A percentile compares a stretch with the other conserved stretches of the same genome.
Evolutionary conservation across 53 echinoderm and acorn worm genomes (phyloP).

Genomic region (Zoroaster sp.): DNA sequence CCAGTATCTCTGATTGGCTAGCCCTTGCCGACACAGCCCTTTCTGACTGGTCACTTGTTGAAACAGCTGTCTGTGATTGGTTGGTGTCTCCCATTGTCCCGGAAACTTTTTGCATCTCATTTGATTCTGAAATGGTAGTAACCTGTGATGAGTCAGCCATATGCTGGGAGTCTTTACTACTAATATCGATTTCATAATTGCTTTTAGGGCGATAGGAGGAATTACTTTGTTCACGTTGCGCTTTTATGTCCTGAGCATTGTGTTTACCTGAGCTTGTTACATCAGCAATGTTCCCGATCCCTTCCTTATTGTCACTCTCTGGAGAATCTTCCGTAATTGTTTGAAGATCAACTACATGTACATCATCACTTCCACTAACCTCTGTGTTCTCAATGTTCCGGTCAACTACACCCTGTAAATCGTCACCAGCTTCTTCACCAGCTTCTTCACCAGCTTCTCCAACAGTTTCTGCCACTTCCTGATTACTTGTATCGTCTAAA

Average conservation of each 20-base stretch:
- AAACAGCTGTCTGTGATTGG: neutral
- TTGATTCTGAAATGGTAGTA: neutral
- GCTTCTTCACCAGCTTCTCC: neutral
- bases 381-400: conserved; percentile 43
- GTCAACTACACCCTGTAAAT: conserved; percentile 27
- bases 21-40: conserved; percentile 39
- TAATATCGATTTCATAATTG: neutral
- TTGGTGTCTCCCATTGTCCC: neutral
- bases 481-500: neutral
- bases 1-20: conserved; percentile 62
- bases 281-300: no score
- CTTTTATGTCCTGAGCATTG: neutral
- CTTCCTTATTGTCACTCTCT: neutral
- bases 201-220: neutral
- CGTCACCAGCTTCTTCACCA: neutral
- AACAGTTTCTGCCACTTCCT: neutral
- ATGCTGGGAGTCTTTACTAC: neutral
- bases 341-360: neutral
- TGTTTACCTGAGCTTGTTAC: conserved; percentile 25
- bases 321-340: neutral
- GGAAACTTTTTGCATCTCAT: neutral
- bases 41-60: conserved; percentile 4
- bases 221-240: neutral
- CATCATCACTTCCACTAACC: conserved; percentile 8
- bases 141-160: neutral